Evolutionary conservation across 2,888 invertebrate species (phyloP).

Genomic region (Tipula lateralis): DNA sequence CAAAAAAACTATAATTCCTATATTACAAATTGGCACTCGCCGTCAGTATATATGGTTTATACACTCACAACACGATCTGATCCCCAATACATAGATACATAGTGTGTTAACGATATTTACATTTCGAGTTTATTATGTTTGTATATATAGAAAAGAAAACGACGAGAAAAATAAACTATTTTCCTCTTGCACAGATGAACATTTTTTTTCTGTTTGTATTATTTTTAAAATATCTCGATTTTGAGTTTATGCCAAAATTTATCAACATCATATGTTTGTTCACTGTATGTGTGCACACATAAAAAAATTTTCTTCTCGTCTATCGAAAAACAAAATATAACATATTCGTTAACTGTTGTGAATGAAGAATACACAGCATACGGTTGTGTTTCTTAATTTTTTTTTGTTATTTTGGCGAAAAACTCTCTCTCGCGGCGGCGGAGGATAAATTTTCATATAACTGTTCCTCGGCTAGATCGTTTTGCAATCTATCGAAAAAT

Average conservation of each 20-base stretch:
- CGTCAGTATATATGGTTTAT: not conserved
- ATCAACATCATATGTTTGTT: constrained; percentile 11
- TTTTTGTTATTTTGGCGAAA: not conserved
- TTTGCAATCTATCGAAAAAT: constrained; percentile 9
- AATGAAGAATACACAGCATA: not conserved
- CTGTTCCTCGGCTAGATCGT: not conserved
- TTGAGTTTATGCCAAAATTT: constrained; percentile 1
- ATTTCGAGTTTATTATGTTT: not conserved
- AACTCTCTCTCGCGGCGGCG: constrained; percentile 6
- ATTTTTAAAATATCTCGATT: constrained; percentile 15
- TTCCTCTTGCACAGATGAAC: not conserved
- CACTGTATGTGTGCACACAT: not conserved
- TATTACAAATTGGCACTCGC: not conserved
- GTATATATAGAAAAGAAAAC: not conserved
- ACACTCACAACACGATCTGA: not conserved
- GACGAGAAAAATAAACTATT: not conserved
- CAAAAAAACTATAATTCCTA: not conserved
- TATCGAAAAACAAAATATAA: not conserved
- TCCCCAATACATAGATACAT: not conserved
- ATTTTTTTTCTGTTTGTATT: not conserved
- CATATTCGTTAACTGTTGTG: not conserved
- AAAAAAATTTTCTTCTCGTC: not conserved
- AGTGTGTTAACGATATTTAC: not conserved
- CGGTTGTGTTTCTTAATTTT: too few species aligned
- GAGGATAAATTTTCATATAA: not conserved